Base-by-base conservation (phyloP, 2,797 vertebrate genomes). In the Diglossa cyanea region DNA sequence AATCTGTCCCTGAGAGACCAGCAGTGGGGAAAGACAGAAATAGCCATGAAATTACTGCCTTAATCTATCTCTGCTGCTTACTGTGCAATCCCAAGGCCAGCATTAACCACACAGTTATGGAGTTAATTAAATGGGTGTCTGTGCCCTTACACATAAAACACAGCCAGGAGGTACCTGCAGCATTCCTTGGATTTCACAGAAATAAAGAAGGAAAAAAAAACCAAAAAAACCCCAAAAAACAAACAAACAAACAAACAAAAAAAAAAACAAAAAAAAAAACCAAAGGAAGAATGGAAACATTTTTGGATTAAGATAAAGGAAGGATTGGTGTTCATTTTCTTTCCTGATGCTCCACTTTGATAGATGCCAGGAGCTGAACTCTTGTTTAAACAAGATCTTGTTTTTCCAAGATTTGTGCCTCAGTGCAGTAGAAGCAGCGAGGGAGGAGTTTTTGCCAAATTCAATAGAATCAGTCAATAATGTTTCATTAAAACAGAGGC, bases 401-500 rank as follows among this genome's bases (percentile, higher is more conserved):
- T 71, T 78, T 94, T 93, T 63, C 86, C 30, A 66, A 83, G 66
- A 66, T 76, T 79, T 48, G 35, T 86, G 45, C 67, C 70, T 90
- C 11, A 3, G 54, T 39, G 45, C 37, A 33, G 57, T 6, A 15
- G 40, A 39, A 75, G 66, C 28, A 73, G 73, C 71, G 68, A 83
- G 61, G 87, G 78, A 86, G 30, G 61, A 24, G 6, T 17, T 73
- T 84, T 80, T 65, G 65, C 86, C 90, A 75, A 93, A 88, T 92
- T 89, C 95, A 78, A 80, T 87, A 82, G 85, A 91, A 88, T 76
- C 88, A 79, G 54, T 90, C 47, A 72, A 86, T 88, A 92, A 63
- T 77, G 92, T 95, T 94, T 95, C 95, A 95, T 96, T 96, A 96
- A 92, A 85, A 92, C 26, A 72, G 37, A 77, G 50, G 85, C 75